A percentile compares a stretch with the other conserved stretches of the same genome.
phyloP scores from a whole-genome alignment of 2,888 invertebrate species.

The Rhamnusium bicolor region DNA sequence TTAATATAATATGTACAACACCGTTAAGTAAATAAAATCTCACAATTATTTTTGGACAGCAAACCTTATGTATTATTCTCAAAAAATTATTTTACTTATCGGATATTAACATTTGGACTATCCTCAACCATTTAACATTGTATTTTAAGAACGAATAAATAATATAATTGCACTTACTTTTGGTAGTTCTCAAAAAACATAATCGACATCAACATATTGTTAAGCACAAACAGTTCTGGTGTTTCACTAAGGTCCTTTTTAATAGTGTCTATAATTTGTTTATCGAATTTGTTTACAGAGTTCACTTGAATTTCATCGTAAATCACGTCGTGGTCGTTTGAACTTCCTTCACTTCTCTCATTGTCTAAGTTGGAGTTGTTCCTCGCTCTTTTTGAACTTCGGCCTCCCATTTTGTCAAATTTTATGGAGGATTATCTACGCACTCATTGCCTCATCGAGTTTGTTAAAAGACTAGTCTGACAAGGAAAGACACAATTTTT shows the following conservation, averaged over 20 bases:
- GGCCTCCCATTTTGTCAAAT: conserved; percentile 31
- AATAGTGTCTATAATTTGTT: conserved; percentile 75
- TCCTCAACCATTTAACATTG: background rate
- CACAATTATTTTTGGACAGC: too few relatives aligned
- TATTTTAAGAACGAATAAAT: background rate
- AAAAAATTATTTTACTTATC: background rate
- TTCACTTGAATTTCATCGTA: conserved; percentile 36
- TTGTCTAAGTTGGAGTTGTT: background rate
- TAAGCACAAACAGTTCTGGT: conserved; percentile 81
- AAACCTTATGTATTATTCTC: too few relatives aligned
- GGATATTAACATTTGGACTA: background rate
- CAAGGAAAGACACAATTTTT: background rate
- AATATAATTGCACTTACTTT: conserved; percentile 74
- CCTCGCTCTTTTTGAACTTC: conserved; percentile 26
- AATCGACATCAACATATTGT: conserved; percentile 82
- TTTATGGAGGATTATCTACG: background rate
- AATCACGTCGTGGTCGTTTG: background rate
- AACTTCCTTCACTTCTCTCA: background rate
- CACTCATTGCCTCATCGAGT: conserved; percentile 1
- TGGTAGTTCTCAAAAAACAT: conserved; percentile 88
- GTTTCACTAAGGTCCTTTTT: conserved; percentile 76
- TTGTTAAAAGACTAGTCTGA: background rate
- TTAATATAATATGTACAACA: too few relatives aligned
- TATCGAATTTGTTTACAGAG: conserved; percentile 69
- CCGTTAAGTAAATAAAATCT: too few relatives aligned